A percentile compares a stretch with the other conserved stretches of the same genome.
phyloP scores from a whole-genome alignment of 1,140 invertebrate genomes.

The Drosophila ambigua region DNA sequence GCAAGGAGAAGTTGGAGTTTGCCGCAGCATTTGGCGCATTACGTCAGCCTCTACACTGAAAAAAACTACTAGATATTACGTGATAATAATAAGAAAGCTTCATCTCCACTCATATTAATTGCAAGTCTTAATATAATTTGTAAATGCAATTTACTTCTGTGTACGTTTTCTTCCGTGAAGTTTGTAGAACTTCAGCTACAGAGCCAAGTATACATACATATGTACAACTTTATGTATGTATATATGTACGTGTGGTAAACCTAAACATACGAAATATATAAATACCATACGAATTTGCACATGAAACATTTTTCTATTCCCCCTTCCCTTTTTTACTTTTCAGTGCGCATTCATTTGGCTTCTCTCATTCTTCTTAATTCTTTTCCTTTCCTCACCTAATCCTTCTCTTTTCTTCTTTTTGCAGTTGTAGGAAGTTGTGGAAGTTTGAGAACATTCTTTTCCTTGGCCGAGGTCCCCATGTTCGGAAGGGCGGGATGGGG shows the following conservation, averaged over 20 bases:
- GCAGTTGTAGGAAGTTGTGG: conserved; percentile 18
- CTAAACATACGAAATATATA: conserved; percentile 3
- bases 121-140: too few relatives aligned
- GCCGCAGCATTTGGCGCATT: conserved; percentile 75
- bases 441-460: conserved; percentile 56
- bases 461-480: conserved; percentile 66
- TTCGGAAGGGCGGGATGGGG: neutral
- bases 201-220: neutral
- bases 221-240: neutral
- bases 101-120: neutral
- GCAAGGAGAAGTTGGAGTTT: conserved; percentile 27
- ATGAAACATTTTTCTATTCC: conserved; percentile 50
- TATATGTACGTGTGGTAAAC: neutral
- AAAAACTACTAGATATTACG: too few relatives aligned
- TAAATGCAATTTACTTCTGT: too few relatives aligned
- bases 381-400: neutral
- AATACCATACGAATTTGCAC: conserved; percentile 14
- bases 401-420: conserved; percentile 9
- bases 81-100: too few relatives aligned
- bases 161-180: too few relatives aligned
- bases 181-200: conserved; percentile 1
- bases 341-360: conserved; percentile 69
- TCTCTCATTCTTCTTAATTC: conserved; percentile 28
- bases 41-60: conserved; percentile 18
- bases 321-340: conserved; percentile 57